phyloP scores from a whole-genome alignment of 1,140 invertebrate genomes.

The Pogonomyrmex californicus region DNA sequence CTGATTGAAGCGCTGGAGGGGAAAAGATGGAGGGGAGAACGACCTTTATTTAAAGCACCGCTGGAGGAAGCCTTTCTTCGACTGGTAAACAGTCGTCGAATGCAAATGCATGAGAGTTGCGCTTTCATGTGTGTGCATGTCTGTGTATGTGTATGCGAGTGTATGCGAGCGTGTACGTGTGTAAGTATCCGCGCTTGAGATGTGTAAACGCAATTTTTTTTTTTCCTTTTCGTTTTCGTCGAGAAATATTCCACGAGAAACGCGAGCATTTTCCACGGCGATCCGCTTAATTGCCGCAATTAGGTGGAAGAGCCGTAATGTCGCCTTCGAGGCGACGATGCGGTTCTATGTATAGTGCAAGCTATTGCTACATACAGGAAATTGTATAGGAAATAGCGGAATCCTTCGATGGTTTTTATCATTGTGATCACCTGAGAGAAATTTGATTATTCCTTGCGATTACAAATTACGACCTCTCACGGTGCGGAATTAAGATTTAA shows the following conservation, averaged over 20 bases:
- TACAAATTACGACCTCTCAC: not conserved
- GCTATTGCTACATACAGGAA: not conserved
- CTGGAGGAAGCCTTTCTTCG: conserved; percentile 80
- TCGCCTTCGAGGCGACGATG: not conserved
- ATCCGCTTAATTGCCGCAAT: conserved; percentile 35
- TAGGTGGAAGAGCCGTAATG: not conserved
- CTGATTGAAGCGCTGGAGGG: conserved; percentile 83
- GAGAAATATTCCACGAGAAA: conserved; percentile 26
- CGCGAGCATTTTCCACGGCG: not conserved
- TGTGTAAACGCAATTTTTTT: not conserved
- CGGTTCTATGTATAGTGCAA: too few relatives aligned
- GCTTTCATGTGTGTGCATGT: not conserved
- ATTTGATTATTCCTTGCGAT: not conserved
- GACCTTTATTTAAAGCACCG: conserved; percentile 84
- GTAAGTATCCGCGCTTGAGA: too few relatives aligned
- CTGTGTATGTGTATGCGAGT: conserved; percentile 27
- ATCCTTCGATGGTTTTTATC: not conserved
- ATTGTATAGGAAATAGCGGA: not conserved
- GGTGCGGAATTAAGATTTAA: conserved; percentile 3
- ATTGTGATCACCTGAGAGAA: not conserved
- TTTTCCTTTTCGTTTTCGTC: not conserved
- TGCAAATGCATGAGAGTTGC: conserved; percentile 67
- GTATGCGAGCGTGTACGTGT: not conserved
- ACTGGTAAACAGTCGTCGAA: conserved; percentile 77
- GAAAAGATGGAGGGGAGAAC: conserved; percentile 79